Evolutionary conservation across 2,888 invertebrate species (phyloP), one percentile per base, ranked within the genome.

Genomic region (Tenthredo mesomela): DNA sequence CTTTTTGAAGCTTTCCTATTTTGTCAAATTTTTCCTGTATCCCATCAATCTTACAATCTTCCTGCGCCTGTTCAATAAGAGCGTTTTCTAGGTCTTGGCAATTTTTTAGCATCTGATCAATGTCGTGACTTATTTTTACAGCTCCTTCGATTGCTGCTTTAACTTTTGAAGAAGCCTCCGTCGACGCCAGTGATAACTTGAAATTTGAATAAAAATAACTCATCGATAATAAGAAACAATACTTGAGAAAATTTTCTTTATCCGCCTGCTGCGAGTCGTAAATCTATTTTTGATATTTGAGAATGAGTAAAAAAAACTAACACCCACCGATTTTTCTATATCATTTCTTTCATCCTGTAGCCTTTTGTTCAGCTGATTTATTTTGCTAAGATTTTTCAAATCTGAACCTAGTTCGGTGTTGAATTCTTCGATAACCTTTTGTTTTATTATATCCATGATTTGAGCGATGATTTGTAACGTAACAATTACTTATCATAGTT

Each of bases 61-160:
- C 87, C 0, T 88, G 84, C 12, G 91, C 86, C 18, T 88, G 87
- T 29, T 92, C 91, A 88, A 94, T 93, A 2, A 95, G 93, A 65
- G 91, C 93, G 86, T 93, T 93, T 85, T 87, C 87, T 3, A 93
- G 87, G 2, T 87, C 65, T 40, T 89, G 85, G 82, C 91, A 91
- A 21, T 89, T 87, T 93, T 95, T 93, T 93, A 95, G 90, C 91
- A 94, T 84, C 89, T 95, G 91, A 70, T 94, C 93, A 47, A 95
- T 93, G 87, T 93, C 93, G 65, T 91, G 90, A 86, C 94, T 92
- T 58, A 94, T 93, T 87, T 94, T 93, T 89, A 96, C 95, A 12
- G 96, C 95, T 88, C 95, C 95, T 86, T 95, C 94, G n/a, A 96
- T 93, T 0, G 96, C 95, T n/a, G 94, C 93, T 88, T 95, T 95